Conservation (phyloP, 1,140 invertebrate genomes). For the Drosophila trapezifrons region DNA sequence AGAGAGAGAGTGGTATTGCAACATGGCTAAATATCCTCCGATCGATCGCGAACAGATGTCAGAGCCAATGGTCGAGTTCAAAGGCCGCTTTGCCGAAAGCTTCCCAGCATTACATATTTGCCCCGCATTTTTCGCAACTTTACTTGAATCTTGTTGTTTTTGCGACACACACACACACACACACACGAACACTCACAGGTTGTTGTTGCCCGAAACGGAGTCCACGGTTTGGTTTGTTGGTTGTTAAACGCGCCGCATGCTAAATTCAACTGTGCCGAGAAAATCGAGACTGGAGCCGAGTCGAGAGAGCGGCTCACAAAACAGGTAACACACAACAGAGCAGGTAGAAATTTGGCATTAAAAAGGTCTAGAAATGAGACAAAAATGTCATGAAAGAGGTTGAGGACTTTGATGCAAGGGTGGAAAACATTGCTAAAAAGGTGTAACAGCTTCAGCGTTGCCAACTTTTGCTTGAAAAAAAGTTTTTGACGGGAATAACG, state of each 20-base stretch:
- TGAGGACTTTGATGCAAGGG: too few relatives aligned
- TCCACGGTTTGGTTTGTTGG: slow-evolving; percentile 41
- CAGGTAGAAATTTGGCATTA: too few relatives aligned
- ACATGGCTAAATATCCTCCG: slow-evolving; percentile 23
- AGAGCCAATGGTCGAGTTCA: slow-evolving; percentile 55
- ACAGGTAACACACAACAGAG: too few relatives aligned
- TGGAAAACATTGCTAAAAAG: too few relatives aligned
- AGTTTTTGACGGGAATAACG: too few relatives aligned
- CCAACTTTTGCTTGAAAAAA: too few relatives aligned
- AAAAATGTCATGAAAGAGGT: too few relatives aligned
- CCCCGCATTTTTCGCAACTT: slow-evolving; percentile 36
- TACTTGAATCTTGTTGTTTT: slow-evolving; percentile 22
- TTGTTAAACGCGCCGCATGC: slow-evolving; percentile 62
- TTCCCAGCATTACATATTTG: slow-evolving; percentile 25
- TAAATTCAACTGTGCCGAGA: slow-evolving; percentile 55
- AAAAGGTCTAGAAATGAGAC: too few relatives aligned
- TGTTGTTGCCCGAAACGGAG: slow-evolving; percentile 27
- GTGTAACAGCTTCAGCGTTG: too few relatives aligned
- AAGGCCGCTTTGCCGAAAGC: slow-evolving; percentile 56
- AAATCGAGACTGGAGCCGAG: too few relatives aligned
- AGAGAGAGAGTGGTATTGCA: slow-evolving; percentile 18
- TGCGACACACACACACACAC: slow-evolving; percentile 20
- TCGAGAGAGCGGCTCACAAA: too few relatives aligned
- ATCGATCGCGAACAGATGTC: slow-evolving; percentile 59
- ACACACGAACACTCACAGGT: slow-evolving; percentile 37